Evolutionary conservation across 2,888 invertebrate species (phyloP).

Genomic region (Caprella mutica): DNA sequence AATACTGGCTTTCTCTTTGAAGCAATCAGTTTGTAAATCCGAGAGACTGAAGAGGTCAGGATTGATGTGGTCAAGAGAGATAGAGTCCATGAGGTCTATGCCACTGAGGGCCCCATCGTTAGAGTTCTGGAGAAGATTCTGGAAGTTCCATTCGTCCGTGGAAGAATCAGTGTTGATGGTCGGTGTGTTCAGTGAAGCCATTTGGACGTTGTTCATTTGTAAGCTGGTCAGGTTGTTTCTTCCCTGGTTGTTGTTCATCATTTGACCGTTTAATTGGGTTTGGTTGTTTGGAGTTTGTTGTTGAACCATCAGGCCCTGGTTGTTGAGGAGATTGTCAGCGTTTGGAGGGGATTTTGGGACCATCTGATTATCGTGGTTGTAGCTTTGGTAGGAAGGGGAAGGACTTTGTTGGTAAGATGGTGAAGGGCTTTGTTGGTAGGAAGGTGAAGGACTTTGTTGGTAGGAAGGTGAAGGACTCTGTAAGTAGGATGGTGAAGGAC

Average conservation of each 20-base stretch:
- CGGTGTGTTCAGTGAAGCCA: not conserved
- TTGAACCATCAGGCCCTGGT: too few species aligned
- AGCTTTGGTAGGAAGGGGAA: not conserved
- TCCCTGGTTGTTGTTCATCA: not conserved
- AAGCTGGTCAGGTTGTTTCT: too few species aligned
- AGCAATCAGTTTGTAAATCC: conserved; percentile 1
- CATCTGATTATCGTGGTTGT: too few species aligned
- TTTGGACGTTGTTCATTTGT: not conserved
- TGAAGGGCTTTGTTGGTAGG: not conserved
- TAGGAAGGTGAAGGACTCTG: not conserved
- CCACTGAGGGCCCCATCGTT: not conserved
- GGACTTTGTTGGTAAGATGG: conserved; percentile 2
- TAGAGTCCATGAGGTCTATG: not conserved
- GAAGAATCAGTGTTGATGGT: not conserved
- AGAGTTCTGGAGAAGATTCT: not conserved
- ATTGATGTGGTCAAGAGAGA: conserved; percentile 1
- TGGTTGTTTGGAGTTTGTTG: too few species aligned
- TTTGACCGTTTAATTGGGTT: too few species aligned
- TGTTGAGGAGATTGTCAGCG: too few species aligned
- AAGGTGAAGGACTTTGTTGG: conserved; percentile 1
- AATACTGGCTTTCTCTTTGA: not conserved
- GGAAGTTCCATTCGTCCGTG: conserved; percentile 1
- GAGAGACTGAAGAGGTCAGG: conserved; percentile 5
- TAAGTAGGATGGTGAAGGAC: conserved; percentile 9
- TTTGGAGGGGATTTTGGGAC: too few species aligned